Evolutionary conservation across 1,140 invertebrate genomes (phyloP).

Genomic region (Macrotrachela quadricornifera): DNA sequence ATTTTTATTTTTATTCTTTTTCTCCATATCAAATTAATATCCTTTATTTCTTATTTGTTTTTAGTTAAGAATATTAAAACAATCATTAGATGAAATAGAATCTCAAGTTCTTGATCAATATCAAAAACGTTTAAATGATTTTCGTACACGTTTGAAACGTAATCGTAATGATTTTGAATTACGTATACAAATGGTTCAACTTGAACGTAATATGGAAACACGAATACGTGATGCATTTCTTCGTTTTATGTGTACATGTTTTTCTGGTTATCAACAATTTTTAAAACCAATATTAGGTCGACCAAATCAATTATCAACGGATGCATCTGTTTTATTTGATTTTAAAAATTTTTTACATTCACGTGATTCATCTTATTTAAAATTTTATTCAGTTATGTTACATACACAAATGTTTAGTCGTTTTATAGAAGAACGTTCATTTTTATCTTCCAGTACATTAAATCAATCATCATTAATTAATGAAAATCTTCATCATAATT

Average conservation of each 20-base stretch:
- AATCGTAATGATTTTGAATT: conserved; percentile 36
- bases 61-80: no score
- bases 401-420: no score
- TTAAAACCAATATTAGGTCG: conserved; percentile 80
- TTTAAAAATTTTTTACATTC: conserved; percentile 9
- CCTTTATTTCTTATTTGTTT: no score
- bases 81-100: not conserved
- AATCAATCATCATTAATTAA: no score
- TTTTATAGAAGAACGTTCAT: no score
- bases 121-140: not conserved
- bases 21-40: no score
- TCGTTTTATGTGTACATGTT: conserved; percentile 72
- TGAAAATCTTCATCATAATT: no score
- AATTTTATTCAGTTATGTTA: no score
- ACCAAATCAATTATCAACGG: conserved; percentile 36
- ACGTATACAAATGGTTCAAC: conserved; percentile 25
- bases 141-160: not conserved
- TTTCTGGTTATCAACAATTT: conserved; percentile 71
- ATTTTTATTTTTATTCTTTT: not conserved
- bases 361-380: no score
- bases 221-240: conserved; percentile 92
- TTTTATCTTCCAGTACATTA: no score
- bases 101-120: not conserved
- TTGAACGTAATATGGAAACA: conserved; percentile 47
- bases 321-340: conserved; percentile 6